A percentile compares a stretch with the other conserved stretches of the same genome.
Conservation (phyloP, 1,140 invertebrate species). For the Macrocentrus cingulum region DNA sequence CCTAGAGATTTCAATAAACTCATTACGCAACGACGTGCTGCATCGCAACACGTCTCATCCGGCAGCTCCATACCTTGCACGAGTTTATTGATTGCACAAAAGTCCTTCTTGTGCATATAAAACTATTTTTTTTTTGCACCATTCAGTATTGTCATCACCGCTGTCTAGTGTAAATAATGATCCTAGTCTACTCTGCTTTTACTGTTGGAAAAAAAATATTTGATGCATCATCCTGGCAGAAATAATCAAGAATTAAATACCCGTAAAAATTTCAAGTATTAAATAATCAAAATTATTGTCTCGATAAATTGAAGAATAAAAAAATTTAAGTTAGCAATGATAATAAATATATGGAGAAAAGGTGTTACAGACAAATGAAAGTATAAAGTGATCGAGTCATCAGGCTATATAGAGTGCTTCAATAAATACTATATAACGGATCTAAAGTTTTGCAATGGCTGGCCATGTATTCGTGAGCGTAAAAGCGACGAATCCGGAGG, state of each 20-base stretch:
- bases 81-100: slow-evolving; percentile 50
- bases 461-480: slow-evolving; percentile 20
- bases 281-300: too few relatives aligned
- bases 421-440: slow-evolving; percentile 23
- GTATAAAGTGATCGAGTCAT: slow-evolving; percentile 9
- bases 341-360: too few relatives aligned
- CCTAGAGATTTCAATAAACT: slow-evolving; percentile 50
- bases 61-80: slow-evolving; percentile 43
- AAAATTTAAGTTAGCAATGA: too few relatives aligned
- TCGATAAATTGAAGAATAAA: too few relatives aligned
- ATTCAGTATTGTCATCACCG: slow-evolving; percentile 1
- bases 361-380: neutral
- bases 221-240: too few relatives aligned
- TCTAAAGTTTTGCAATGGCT: slow-evolving; percentile 24
- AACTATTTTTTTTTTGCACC: slow-evolving; percentile 23
- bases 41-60: slow-evolving; percentile 42
- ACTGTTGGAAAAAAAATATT: too few relatives aligned
- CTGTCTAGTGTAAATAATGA: neutral
- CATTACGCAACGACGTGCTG: slow-evolving; percentile 48
- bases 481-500: slow-evolving; percentile 18
- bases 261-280: too few relatives aligned
- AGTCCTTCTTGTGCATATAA: slow-evolving; percentile 33
- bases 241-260: too few relatives aligned
- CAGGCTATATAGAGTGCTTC: slow-evolving; percentile 7
- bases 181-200: too few relatives aligned